Evolutionary conservation across 2,113 vertebrate genomes (phyloP).

Genomic region (Spermophilus dauricus): DNA sequence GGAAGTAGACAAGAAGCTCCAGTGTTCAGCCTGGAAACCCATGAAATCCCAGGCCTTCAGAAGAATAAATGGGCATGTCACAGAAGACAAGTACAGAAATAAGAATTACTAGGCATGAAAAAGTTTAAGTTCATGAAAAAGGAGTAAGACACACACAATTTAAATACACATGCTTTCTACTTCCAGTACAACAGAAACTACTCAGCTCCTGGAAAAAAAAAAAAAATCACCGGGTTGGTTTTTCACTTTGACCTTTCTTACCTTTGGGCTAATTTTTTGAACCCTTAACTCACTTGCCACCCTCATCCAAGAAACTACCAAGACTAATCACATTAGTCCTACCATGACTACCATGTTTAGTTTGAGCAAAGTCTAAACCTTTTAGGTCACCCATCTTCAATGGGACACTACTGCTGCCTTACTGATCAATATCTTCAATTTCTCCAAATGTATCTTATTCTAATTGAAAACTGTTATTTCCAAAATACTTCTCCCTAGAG

Average conservation of each 20-base stretch:
- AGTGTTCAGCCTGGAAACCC: background rate
- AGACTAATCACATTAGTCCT: background rate
- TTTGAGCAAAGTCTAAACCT: background rate
- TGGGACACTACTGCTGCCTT: background rate
- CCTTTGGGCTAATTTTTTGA: background rate
- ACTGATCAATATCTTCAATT: background rate
- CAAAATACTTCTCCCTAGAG: background rate
- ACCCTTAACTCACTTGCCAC: background rate
- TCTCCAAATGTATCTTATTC: constrained; percentile 26
- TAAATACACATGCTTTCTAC: background rate
- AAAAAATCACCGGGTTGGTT: background rate
- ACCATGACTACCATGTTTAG: background rate
- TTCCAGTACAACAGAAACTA: background rate
- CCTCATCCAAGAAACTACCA: background rate
- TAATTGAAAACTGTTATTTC: constrained; percentile 20
- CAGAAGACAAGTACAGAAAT: background rate
- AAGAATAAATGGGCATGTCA: background rate
- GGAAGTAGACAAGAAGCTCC: background rate
- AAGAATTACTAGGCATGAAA: background rate
- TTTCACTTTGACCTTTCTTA: background rate
- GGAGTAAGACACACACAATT: background rate
- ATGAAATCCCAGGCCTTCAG: background rate
- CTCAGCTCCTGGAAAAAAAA: background rate
- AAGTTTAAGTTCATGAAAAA: background rate
- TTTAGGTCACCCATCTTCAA: background rate